Percentiles rank a stretch among this genome's conserved stretches.
These are phyloP conservation scores for Scomber japonicus DNA, from an alignment of 2,113 vertebrate genomes.

Conservation along the genomic window DNA sequence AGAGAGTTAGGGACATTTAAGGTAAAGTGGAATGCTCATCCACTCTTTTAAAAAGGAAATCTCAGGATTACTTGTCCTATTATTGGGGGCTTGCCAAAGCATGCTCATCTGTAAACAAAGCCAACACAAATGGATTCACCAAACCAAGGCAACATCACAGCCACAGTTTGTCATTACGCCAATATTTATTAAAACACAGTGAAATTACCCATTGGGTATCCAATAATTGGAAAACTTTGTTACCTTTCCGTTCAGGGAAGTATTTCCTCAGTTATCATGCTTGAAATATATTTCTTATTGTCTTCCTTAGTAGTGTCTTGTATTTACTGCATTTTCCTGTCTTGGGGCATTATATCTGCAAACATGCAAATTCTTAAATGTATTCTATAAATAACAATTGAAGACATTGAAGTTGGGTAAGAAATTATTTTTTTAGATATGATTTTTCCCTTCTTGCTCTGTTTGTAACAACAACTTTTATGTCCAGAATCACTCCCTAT, in stretches of 20 bases:
- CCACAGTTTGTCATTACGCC: conserved; percentile 31
- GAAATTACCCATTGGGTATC: conserved; percentile 44
- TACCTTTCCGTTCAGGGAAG: conserved; percentile 40
- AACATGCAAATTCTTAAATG: conserved; percentile 18
- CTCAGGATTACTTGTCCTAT: conserved; percentile 56
- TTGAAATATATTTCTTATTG: conserved; percentile 46
- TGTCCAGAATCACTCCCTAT: too few relatives aligned
- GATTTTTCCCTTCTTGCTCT: neutral
- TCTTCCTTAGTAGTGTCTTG: conserved; percentile 23
- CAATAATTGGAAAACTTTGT: conserved; percentile 59
- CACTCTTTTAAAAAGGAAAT: conserved; percentile 41
- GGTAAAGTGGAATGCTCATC: conserved; percentile 35
- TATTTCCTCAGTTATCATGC: conserved; percentile 37
- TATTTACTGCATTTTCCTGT: conserved; percentile 34
- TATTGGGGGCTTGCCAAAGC: conserved; percentile 36
- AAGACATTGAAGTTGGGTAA: neutral
- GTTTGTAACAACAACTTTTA: neutral
- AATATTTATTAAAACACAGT: conserved; percentile 32
- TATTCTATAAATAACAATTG: conserved; percentile 30
- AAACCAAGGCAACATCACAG: conserved; percentile 47
- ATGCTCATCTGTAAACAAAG: conserved; percentile 43
- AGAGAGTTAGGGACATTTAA: neutral
- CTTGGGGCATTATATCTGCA: conserved; percentile 47
- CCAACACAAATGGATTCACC: conserved; percentile 13
- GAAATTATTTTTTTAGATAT: neutral